These are phyloP conservation scores for Eupsilia transversa DNA, from an alignment of 2,888 invertebrate species.

Conservation along the genomic window DNA sequence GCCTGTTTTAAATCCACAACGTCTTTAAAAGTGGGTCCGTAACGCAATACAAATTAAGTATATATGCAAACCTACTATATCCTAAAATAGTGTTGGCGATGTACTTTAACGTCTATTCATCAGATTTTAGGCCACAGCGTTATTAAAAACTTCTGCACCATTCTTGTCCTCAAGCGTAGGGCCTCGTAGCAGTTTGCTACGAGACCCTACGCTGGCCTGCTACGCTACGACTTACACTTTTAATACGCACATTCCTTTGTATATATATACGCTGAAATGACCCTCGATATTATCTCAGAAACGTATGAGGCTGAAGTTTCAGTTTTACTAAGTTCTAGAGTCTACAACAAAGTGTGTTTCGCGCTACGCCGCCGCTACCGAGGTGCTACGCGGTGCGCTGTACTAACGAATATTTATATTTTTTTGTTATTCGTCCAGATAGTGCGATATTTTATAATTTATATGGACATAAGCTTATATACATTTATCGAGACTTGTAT, in stretches of 20 bases:
- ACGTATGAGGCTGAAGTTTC: background rate
- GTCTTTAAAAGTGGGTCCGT: background rate
- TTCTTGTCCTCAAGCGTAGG: background rate
- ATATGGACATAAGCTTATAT: background rate
- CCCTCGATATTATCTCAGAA: background rate
- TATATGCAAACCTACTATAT: background rate
- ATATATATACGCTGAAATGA: background rate
- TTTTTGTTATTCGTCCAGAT: background rate
- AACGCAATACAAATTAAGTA: background rate
- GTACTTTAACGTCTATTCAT: background rate
- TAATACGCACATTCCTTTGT: background rate
- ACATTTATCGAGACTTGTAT: background rate
- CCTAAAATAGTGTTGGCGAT: background rate
- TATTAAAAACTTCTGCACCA: background rate
- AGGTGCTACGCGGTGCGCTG: conserved; percentile 36
- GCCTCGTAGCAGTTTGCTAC: conserved; percentile 2
- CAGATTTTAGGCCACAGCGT: background rate
- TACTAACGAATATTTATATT: background rate
- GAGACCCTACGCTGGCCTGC: background rate
- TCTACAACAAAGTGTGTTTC: background rate
- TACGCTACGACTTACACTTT: background rate
- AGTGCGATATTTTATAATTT: background rate
- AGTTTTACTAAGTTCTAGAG: background rate
- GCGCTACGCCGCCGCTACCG: conserved; percentile 53
- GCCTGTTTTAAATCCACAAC: background rate